Base-by-base conservation (phyloP, 2,888 invertebrate genomes). In the Sarcophaga variegata region DNA sequence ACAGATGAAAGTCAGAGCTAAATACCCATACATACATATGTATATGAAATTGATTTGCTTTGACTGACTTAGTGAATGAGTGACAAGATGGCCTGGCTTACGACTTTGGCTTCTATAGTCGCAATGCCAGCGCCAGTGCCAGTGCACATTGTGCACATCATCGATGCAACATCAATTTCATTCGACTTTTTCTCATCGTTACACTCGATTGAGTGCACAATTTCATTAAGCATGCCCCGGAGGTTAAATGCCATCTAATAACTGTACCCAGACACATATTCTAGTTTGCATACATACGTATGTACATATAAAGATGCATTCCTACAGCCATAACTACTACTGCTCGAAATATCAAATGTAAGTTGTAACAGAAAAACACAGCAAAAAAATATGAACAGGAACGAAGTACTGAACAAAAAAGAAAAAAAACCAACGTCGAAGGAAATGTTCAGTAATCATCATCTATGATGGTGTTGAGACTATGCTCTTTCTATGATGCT, bases 131-230 rank as follows among this genome's bases (percentile, higher is more conserved):
- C 75, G 64, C 75, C 4, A 27, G 10, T 66, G 20, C 64, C 47
- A 5, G 10, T 79, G 64, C 76, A 84, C 70, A 76, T 71, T 49
- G 70, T 70, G 80, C 75, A 83, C 88, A 88, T 88, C 89, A 88
- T 88, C 87, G 88, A 83, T 88, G 88, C 86, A 88, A 91, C 92
- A 91, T 92, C 92, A 91, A 90, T 91, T 92, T 92, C 91, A 92
- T 91, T 92, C 72, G 92, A 92, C 91, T 92, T 92, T 86, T 92
- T 91, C 90, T 90, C 92, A 92, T 92, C 92, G 91, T 92, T 92
- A 92, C 92, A 90, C 92, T 90, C 91, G 90, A 92, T 91, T 92
- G 92, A 92, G 90, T 92, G 92, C 92, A 92, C 92, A 92, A 92
- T 92, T 92, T 92, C 92, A 92, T 92, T 92, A 92, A 90, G 90